Evolutionary conservation across 2,113 vertebrate species (phyloP).

Genomic region (Terrapene triunguis): DNA sequence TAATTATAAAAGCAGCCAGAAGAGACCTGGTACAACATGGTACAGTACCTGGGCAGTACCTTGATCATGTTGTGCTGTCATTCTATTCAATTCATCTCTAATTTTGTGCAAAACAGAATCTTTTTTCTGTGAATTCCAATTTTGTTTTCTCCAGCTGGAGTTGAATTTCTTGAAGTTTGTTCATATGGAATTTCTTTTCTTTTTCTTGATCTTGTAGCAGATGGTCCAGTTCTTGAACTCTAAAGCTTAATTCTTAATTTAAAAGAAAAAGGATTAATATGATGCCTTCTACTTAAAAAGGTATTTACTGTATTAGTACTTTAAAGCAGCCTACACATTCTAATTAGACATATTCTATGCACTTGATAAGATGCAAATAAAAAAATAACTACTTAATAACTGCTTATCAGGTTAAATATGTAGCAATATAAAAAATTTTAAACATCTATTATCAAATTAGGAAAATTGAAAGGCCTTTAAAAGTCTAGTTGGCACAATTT

Average conservation of each 20-base stretch:
- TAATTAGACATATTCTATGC: not conserved
- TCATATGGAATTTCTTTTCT: conserved; percentile 79
- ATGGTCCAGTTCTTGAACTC: conserved; percentile 84
- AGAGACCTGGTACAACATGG: not conserved
- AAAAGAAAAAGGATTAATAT: not conserved
- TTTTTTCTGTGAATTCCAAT: conserved; percentile 84
- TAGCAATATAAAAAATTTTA: too few relatives aligned
- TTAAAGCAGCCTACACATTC: not conserved
- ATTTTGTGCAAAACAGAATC: conserved; percentile 85
- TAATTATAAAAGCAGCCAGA: not conserved
- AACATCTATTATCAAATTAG: not conserved
- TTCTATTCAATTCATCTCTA: conserved; percentile 85
- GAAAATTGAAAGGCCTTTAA: not conserved
- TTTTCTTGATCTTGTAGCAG: conserved; percentile 87
- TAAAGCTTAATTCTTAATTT: conserved; percentile 84
- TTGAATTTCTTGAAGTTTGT: conserved; percentile 85
- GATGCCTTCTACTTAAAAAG: not conserved
- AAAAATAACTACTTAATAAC: not conserved
- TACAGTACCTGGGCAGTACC: conserved; percentile 81
- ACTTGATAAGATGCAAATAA: not conserved
- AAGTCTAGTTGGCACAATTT: not conserved
- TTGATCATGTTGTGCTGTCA: conserved; percentile 82
- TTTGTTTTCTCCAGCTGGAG: conserved; percentile 84
- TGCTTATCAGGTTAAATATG: too few relatives aligned
- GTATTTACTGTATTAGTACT: not conserved